Conservation (phyloP, 1,140 invertebrate genomes). For the Conus betulinus region DNA sequence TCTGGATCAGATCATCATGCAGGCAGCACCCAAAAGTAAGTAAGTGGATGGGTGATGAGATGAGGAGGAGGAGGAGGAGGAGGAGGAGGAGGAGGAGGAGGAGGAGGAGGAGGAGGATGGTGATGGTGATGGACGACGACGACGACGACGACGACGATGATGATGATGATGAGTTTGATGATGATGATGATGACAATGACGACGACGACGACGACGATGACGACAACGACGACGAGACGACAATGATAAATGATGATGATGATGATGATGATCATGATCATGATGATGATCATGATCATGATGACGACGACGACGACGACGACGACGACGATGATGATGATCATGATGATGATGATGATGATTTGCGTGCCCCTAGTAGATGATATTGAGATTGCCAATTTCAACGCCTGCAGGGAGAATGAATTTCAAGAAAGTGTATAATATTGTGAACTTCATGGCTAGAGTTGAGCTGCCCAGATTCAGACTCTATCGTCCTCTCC, state of each 20-base stretch:
- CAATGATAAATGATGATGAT: not conserved
- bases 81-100: not conserved
- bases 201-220: not conserved
- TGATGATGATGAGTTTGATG: not conserved
- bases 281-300: too few species aligned
- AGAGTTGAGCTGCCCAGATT: too few species aligned
- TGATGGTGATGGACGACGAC: not conserved
- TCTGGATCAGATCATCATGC: not conserved
- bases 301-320: too few species aligned
- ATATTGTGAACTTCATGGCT: too few species aligned
- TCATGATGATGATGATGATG: too few species aligned
- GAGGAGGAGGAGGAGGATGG: not conserved
- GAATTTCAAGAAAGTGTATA: too few species aligned
- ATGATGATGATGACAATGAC: not conserved
- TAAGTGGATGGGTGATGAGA: not conserved
- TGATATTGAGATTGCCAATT: too few species aligned
- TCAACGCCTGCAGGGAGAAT: too few species aligned
- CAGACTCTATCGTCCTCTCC: not conserved
- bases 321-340: too few species aligned
- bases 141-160: not conserved
- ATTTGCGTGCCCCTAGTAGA: too few species aligned
- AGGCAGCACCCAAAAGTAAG: constrained; percentile 6
- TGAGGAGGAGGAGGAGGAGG: not conserved
- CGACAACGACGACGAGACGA: not conserved
- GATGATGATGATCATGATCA: not conserved